A percentile compares a stretch with the other conserved stretches of the same genome.
These are phyloP conservation scores for Syngnathus rostellatus DNA, from an alignment of 2,797 vertebrate genomes.

Conservation along the genomic window DNA sequence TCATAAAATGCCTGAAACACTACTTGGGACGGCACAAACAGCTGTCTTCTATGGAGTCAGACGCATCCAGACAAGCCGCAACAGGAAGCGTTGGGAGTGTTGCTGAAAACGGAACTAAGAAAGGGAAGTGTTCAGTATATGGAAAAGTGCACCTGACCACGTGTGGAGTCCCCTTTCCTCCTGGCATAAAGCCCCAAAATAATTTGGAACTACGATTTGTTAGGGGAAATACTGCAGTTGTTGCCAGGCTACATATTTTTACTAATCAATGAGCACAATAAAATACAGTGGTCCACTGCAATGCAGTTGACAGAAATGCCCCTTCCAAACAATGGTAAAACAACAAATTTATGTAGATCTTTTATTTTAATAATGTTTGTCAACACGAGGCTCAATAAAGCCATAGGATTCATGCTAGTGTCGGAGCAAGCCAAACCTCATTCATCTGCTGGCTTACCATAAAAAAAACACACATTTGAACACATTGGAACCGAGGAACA, in stretches of 20 bases:
- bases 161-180: slow-evolving; percentile 5
- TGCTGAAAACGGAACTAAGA: slow-evolving; percentile 49
- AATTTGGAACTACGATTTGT: not conserved
- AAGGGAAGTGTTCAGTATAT: slow-evolving; percentile 33
- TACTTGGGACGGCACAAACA: slow-evolving; percentile 73
- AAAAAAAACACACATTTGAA: slow-evolving; percentile 15
- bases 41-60: slow-evolving; percentile 65
- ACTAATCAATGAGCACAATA: not conserved
- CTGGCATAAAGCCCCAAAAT: slow-evolving; percentile 2
- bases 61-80: slow-evolving; percentile 64
- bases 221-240: not conserved
- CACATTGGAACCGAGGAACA: slow-evolving; percentile 19
- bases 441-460: slow-evolving; percentile 23
- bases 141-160: slow-evolving; percentile 57
- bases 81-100: slow-evolving; percentile 45
- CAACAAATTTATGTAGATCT: slow-evolving; percentile 13
- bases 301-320: not conserved
- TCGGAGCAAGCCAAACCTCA: slow-evolving; percentile 22
- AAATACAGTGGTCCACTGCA: not conserved
- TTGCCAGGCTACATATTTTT: not conserved
- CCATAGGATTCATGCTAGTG: slow-evolving; percentile 21
- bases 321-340: slow-evolving; percentile 7
- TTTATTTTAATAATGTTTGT: slow-evolving; percentile 9
- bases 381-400: slow-evolving; percentile 15
- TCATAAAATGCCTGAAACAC: slow-evolving; percentile 67